Percentiles rank a stretch among this genome's conserved stretches.
These are phyloP conservation scores for Nomada goodeniana DNA, from an alignment of 2,888 invertebrate species.

Conservation along the genomic window DNA sequence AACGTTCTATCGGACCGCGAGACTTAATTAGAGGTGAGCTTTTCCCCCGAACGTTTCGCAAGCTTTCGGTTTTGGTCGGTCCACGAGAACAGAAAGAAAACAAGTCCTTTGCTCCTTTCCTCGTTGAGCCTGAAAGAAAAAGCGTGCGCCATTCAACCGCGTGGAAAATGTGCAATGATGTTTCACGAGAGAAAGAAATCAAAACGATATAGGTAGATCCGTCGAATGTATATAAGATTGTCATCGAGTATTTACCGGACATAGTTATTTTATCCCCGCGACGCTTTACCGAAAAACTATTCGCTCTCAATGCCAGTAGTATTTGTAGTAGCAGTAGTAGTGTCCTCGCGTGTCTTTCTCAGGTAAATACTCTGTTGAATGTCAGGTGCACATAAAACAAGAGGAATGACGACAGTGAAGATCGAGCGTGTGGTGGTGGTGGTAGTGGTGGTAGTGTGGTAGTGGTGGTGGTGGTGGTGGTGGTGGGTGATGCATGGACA, in stretches of 20 bases:
- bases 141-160: conserved; percentile 58
- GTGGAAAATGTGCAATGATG: conserved; percentile 48
- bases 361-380: conserved; percentile 37
- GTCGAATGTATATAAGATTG: neutral
- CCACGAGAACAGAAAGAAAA: conserved; percentile 15
- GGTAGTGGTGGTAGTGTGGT: conserved; percentile 10
- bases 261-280: conserved; percentile 2
- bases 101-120: conserved; percentile 52
- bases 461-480: conserved; percentile 32
- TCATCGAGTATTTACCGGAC: conserved; percentile 38
- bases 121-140: conserved; percentile 43
- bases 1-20: neutral
- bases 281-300: neutral
- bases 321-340: neutral
- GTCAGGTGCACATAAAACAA: conserved; percentile 25
- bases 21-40: conserved; percentile 21
- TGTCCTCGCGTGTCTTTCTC: conserved; percentile 1
- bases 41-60: neutral
- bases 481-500: conserved; percentile 25
- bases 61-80: neutral
- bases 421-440: neutral
- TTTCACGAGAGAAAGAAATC: conserved; percentile 1
- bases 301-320: too few relatives aligned
- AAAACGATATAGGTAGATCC: conserved; percentile 6
- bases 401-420: neutral